A percentile compares a stretch with the other conserved stretches of the same genome.
These are phyloP conservation scores for Timema cristinae DNA, from an alignment of 2,888 invertebrate species.

Conservation along the genomic window DNA sequence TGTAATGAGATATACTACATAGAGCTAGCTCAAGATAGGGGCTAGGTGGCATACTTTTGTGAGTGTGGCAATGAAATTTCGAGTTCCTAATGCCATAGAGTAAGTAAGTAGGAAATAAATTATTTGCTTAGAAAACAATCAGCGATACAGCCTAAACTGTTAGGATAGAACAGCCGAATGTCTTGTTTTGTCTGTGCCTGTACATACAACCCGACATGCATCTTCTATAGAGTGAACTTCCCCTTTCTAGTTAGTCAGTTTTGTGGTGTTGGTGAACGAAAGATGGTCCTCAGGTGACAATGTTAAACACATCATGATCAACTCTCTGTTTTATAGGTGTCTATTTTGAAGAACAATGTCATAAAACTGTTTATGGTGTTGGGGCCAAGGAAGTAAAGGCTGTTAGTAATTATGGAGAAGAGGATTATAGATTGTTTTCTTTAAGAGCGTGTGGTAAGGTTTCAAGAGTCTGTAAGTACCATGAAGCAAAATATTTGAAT, in stretches of 20 bases:
- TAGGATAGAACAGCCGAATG: neutral
- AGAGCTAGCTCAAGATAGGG: no score
- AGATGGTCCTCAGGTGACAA: neutral
- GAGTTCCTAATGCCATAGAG: no score
- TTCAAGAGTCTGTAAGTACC: neutral
- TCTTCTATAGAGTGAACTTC: no score
- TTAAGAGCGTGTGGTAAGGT: neutral
- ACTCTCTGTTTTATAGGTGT: neutral
- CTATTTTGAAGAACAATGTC: neutral
- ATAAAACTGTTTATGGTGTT: slow-evolving; percentile 12
- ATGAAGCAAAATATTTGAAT: neutral
- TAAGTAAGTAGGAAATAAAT: no score
- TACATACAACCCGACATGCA: no score
- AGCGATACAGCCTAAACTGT: no score
- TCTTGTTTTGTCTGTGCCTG: neutral
- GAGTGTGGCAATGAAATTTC: no score
- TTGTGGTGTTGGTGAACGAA: neutral
- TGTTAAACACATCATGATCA: neutral
- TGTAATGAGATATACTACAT: no score
- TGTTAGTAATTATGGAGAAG: neutral
- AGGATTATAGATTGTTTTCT: neutral
- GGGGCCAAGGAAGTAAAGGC: neutral
- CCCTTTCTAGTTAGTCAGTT: neutral
- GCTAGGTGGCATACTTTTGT: no score
- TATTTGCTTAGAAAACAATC: no score